Percentiles rank a stretch among this genome's conserved stretches.
Evolutionary conservation across 2,113 vertebrate species (phyloP).

Genomic region (Clarias batrachus): DNA sequence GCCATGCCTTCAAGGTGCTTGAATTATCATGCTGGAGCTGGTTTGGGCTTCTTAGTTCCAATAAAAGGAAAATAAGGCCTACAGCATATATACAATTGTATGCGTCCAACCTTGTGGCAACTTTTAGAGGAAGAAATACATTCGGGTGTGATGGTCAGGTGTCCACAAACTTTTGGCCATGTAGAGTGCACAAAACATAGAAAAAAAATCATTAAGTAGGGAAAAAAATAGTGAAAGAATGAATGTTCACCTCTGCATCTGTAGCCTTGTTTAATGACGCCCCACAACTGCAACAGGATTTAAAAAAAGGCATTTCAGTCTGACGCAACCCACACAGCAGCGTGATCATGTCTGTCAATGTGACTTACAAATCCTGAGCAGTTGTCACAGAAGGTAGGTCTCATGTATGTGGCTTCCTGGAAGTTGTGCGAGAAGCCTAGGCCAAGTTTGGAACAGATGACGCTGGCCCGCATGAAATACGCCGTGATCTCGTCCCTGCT

Average conservation of each 20-base stretch:
- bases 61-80: neutral
- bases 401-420: slow-evolving; percentile 96
- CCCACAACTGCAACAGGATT: slow-evolving; percentile 85
- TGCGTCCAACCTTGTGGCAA: neutral
- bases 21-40: neutral
- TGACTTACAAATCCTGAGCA: slow-evolving; percentile 97
- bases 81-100: neutral
- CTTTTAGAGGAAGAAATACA: neutral
- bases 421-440: slow-evolving; percentile 95
- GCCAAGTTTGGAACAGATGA: slow-evolving; percentile 80
- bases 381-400: slow-evolving; percentile 96
- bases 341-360: slow-evolving; percentile 24
- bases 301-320: slow-evolving; percentile 37
- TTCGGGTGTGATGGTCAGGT: neutral
- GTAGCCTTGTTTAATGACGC: slow-evolving; percentile 98
- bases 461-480: slow-evolving; percentile 94
- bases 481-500: slow-evolving; percentile 98
- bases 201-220: too few relatives aligned
- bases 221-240: neutral
- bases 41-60: neutral
- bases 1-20: neutral
- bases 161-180: neutral
- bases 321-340: neutral
- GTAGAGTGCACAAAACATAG: neutral
- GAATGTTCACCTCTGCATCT: slow-evolving; percentile 91